A percentile compares a stretch with the other conserved stretches of the same genome.
Evolutionary conservation across 1,140 invertebrate genomes (phyloP).

Genomic region (Tetraneura akinire): DNA sequence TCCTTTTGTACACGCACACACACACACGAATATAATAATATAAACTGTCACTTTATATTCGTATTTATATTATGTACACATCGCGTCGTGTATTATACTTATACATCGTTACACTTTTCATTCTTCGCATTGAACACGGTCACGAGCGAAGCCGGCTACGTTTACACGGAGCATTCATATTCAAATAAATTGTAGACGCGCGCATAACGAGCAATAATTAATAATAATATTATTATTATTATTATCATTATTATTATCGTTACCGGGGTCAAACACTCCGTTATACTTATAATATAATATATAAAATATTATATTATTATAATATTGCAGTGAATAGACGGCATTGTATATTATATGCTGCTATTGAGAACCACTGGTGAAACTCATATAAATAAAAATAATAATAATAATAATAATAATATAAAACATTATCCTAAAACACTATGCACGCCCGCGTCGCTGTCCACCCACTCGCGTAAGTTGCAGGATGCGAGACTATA

Average conservation of each 20-base stretch:
- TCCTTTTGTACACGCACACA: slow-evolving; percentile 27
- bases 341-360: no score
- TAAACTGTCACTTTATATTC: background rate
- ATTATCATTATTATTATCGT: no score
- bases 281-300: background rate
- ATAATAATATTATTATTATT: slow-evolving; percentile 48
- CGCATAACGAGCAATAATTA: slow-evolving; percentile 49
- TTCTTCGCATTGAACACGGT: slow-evolving; percentile 28
- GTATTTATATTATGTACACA: no score
- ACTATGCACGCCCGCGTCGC: slow-evolving; percentile 47
- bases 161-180: slow-evolving; percentile 24
- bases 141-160: slow-evolving; percentile 27
- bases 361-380: slow-evolving; percentile 45
- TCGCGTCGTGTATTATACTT: slow-evolving; percentile 1
- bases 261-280: slow-evolving; percentile 18
- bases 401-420: slow-evolving; percentile 2
- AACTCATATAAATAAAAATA: slow-evolving; percentile 4
- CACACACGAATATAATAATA: no score
- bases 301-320: no score
- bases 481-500: no score
- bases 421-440: slow-evolving; percentile 46
- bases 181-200: slow-evolving; percentile 12
- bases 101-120: slow-evolving; percentile 21
- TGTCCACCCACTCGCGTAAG: slow-evolving; percentile 45
- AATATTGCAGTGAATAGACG: slow-evolving; percentile 15